Conservation (phyloP, 2,113 vertebrate species). For the Spermophilus dauricus region DNA sequence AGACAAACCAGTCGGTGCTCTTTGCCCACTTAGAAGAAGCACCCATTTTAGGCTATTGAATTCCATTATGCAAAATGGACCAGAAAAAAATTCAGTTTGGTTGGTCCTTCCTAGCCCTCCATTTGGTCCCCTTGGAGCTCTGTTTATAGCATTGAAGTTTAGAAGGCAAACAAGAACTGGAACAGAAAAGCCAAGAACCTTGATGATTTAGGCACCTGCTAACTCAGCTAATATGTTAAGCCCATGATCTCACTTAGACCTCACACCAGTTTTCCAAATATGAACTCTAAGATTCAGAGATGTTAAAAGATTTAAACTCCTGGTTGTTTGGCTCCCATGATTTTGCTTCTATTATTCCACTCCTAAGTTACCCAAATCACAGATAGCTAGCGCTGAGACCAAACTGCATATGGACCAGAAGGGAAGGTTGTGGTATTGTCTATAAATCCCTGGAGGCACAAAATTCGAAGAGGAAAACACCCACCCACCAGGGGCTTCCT, state of each 20-base stretch:
- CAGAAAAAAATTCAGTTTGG: background rate
- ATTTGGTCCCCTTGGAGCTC: background rate
- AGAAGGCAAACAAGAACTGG: background rate
- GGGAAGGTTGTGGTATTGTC: background rate
- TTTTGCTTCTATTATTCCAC: background rate
- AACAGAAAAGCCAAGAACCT: background rate
- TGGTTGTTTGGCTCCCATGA: background rate
- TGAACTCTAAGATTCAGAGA: background rate
- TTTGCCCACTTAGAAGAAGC: background rate
- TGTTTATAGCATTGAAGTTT: background rate
- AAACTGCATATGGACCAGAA: background rate
- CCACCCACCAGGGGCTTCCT: background rate
- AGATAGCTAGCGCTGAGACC: background rate
- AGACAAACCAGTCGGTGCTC: background rate
- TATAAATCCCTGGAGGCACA: background rate
- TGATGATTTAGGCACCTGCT: background rate
- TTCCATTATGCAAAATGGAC: background rate
- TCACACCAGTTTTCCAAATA: background rate
- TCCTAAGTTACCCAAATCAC: background rate
- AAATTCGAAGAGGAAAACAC: background rate
- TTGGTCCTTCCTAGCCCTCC: background rate
- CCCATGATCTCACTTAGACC: background rate
- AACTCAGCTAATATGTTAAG: background rate
- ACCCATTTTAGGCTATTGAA: background rate
- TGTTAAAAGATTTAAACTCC: background rate